Evolutionary conservation across 2,113 vertebrate species (phyloP).

Genomic region (Turdus rufiventris): DNA sequence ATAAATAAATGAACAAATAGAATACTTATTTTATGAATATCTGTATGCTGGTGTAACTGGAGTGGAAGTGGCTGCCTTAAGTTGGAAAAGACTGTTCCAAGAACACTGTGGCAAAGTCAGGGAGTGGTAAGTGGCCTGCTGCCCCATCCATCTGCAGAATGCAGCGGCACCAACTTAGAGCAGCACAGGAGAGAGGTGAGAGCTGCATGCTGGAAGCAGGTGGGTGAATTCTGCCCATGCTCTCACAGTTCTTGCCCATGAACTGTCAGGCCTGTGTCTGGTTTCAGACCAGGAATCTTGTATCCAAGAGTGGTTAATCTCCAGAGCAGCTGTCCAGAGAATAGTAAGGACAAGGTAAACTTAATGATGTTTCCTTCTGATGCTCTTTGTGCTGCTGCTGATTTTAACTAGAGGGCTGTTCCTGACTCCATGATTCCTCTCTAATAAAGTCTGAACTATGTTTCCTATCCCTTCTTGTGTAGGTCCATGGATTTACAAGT

Average conservation of each 20-base stretch:
- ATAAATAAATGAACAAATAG: background rate
- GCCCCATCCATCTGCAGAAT: background rate
- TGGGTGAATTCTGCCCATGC: fast-evolving
- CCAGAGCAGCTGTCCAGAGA: background rate
- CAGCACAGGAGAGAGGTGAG: background rate
- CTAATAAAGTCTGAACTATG: background rate
- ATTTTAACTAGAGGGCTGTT: background rate
- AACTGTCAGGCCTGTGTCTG: background rate
- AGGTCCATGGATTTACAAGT: background rate
- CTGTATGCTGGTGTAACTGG: background rate
- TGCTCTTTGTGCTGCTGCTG: background rate
- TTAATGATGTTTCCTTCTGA: background rate
- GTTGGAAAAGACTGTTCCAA: background rate
- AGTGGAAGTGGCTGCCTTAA: background rate
- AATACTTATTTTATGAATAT: background rate
- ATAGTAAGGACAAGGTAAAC: background rate
- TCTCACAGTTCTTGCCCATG: background rate
- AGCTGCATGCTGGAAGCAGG: background rate
- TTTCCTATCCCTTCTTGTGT: background rate
- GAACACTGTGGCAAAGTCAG: background rate
- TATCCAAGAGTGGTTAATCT: background rate
- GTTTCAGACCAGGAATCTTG: background rate
- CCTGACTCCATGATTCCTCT: background rate
- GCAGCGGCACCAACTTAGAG: no score
- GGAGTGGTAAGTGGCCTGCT: background rate